Conservation (phyloP, 35 echinoderm and acorn worm species). For the Amphiura filiformis region DNA sequence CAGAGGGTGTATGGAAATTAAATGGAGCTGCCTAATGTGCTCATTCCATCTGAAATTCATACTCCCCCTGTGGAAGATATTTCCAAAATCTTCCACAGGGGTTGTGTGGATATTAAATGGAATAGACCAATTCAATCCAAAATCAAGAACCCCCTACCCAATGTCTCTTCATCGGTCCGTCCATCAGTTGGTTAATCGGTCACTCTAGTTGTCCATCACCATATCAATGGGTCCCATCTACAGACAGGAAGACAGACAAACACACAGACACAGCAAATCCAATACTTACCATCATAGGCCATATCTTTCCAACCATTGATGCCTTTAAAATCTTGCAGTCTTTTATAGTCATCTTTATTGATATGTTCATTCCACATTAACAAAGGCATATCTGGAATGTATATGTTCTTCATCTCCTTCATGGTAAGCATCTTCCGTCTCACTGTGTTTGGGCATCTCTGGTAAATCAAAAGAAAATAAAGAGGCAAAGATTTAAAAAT, state of each 20-base stretch:
- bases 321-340: slow-evolving; percentile 58
- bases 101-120: too few relatives aligned
- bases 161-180: too few relatives aligned
- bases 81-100: too few relatives aligned
- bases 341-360: slow-evolving; percentile 56
- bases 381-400: slow-evolving; percentile 35
- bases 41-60: too few relatives aligned
- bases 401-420: not conserved
- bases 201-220: not conserved
- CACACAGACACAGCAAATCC: too few relatives aligned
- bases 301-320: slow-evolving; percentile 32
- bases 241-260: not conserved
- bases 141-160: too few relatives aligned
- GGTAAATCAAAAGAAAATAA: not conserved
- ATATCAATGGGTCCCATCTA: not conserved
- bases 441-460: slow-evolving; percentile 41
- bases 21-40: too few relatives aligned
- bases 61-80: too few relatives aligned
- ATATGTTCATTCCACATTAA: slow-evolving; percentile 64
- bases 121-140: too few relatives aligned
- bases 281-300: not conserved
- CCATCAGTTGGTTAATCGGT: not conserved
- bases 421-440: slow-evolving; percentile 15
- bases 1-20: too few relatives aligned
- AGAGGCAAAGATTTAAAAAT: too few relatives aligned